Evolutionary conservation across 1,140 invertebrate genomes (phyloP), one percentile per base, ranked within the genome.

Genomic region (Trachelipus rathkii): DNA sequence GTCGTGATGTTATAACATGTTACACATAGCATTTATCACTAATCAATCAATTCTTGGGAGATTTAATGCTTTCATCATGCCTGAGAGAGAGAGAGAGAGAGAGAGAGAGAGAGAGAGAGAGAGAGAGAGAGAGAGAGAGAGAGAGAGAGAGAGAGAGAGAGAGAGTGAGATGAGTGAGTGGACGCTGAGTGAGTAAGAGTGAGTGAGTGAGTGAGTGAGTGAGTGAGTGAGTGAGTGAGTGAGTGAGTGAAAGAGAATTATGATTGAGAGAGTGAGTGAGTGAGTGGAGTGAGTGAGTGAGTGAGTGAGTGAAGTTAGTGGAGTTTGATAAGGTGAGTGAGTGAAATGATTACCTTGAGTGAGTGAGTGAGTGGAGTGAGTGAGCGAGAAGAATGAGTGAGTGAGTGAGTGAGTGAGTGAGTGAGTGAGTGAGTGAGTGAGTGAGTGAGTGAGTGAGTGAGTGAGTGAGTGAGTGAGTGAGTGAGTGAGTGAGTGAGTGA

Each of bases 101-200:
- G 68, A 21, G 68, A 70, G 68, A 21, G 10, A 10, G 67, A 33
- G n/a, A 15, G 19, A n/a, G 68, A 72, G 33, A 43, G 21, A 43
- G n/a, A 72, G 33, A 72, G 44, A 44, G n/a, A 44, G 44, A 33
- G 71, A 33, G 33, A 23, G 44, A n/a, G 24, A n/a, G 23, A 50
- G 44, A 11, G 46, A 67, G 73, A 60, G 73, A 44, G 53, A 68
- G 73, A 68, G 43, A 44, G 73, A 74, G 33, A 44, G 33, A 68
- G 53, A 44, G 44, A 68, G 73, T 33, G 33, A 33, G 33, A n/a
- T 33, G 33, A 33, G 33, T 33, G 33, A 33, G 33, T 33, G 33
- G 6, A 6, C 6, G 33, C 2, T 33, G 33, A 33, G 33, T 33
- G 33, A 33, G 33, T 33, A 6, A 74, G 73, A 68, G 66, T 68